Conservation (phyloP, 2,113 vertebrate species). For the Choloepus hoffmanni region DNA sequence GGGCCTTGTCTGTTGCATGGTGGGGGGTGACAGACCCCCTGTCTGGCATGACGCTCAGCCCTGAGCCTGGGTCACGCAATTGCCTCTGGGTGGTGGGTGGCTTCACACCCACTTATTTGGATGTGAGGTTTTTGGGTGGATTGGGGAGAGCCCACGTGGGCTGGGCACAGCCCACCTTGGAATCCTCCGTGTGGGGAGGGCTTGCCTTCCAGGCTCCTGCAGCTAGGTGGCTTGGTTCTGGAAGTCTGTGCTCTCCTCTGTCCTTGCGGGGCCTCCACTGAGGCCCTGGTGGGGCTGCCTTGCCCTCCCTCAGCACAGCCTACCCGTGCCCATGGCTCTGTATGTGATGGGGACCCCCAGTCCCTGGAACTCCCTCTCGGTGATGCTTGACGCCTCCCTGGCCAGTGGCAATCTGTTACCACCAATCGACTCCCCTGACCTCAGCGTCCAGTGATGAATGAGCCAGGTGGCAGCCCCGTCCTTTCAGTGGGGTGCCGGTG, state of each 20-base stretch:
- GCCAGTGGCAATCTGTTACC: background rate
- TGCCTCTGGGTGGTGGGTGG: no score
- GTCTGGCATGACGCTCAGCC: background rate
- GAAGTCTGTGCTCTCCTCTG: no score
- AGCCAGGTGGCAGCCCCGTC: background rate
- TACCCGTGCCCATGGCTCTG: no score
- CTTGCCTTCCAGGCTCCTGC: background rate
- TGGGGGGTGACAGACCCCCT: no score
- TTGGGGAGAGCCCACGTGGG: background rate
- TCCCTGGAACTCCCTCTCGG: background rate
- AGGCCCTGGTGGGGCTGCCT: background rate
- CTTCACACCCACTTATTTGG: background rate
- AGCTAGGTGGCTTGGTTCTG: no score
- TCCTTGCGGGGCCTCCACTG: no score
- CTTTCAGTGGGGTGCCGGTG: background rate
- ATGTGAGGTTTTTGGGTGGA: background rate
- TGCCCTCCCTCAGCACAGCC: rapidly evolving
- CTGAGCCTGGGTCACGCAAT: background rate
- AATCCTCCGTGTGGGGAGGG: background rate
- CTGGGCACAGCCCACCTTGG: background rate
- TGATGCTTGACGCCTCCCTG: no score
- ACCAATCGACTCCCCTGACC: background rate
- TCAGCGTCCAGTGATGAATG: background rate
- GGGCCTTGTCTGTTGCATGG: background rate
- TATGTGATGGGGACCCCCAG: no score